These are phyloP conservation scores for Bugula neritina DNA, from an alignment of 2,888 invertebrate species.

Conservation along the genomic window DNA sequence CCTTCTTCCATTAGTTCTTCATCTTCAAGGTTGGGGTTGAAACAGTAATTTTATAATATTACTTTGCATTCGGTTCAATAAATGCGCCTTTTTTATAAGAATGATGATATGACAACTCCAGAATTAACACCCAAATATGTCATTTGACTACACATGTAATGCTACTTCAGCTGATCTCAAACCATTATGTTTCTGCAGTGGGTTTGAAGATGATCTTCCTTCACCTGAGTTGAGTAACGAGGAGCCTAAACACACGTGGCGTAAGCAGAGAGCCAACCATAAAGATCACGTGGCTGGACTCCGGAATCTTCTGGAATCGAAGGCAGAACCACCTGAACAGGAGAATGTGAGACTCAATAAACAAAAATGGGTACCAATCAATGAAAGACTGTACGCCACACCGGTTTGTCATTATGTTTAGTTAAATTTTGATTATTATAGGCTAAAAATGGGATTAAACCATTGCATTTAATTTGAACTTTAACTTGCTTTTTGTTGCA, in stretches of 20 bases:
- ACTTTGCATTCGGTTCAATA: no score
- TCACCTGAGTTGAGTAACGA: background rate
- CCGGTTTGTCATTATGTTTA: background rate
- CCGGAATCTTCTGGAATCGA: background rate
- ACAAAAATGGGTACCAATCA: background rate
- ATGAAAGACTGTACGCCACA: background rate
- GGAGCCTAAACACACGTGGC: background rate
- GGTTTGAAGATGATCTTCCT: background rate
- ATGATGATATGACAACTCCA: no score
- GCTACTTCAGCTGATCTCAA: no score
- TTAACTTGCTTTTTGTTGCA: no score
- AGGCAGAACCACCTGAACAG: background rate
- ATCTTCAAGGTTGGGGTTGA: background rate
- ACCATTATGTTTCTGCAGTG: no score
- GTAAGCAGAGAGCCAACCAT: background rate
- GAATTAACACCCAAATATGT: no score
- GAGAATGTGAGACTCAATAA: background rate
- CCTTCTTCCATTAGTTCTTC: background rate
- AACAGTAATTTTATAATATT: no score
- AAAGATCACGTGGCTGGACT: constrained; percentile 8
- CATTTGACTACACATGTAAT: no score
- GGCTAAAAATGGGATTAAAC: no score
- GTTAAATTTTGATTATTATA: no score
- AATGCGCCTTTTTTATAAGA: no score
- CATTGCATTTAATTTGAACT: no score